These are phyloP conservation scores for Lineus longissimus DNA, from an alignment of 1,140 invertebrate genomes.

Conservation along the genomic window DNA sequence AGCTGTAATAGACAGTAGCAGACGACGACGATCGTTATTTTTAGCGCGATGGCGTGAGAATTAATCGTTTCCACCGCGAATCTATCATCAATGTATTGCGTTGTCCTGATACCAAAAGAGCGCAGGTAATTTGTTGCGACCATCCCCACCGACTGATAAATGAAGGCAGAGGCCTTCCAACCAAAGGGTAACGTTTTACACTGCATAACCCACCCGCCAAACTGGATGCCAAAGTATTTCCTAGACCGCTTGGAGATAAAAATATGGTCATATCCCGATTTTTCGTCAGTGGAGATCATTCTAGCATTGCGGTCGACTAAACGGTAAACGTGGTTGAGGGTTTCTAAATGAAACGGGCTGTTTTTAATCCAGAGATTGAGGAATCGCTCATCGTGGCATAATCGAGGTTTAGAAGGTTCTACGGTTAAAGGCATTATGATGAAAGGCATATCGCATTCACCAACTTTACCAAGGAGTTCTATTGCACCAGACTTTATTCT, in stretches of 20 bases:
- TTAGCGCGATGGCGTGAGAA: too few species aligned
- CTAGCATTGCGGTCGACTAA: slow-evolving; percentile 5
- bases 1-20: too few species aligned
- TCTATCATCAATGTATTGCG: slow-evolving; percentile 20
- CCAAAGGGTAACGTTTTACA: slow-evolving; percentile 22
- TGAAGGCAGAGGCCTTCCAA: slow-evolving; percentile 18
- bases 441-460: too few species aligned
- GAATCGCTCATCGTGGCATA: too few species aligned
- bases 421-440: too few species aligned
- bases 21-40: too few species aligned
- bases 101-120: not conserved
- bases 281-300: slow-evolving; percentile 18
- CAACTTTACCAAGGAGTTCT: too few species aligned
- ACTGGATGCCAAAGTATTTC: slow-evolving; percentile 23
- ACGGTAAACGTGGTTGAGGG: slow-evolving; percentile 13
- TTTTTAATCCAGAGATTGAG: slow-evolving; percentile 18
- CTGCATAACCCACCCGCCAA: slow-evolving; percentile 18
- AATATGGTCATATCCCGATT: slow-evolving; percentile 25
- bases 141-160: slow-evolving; percentile 17
- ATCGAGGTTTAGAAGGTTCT: too few species aligned
- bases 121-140: slow-evolving; percentile 17
- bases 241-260: not conserved
- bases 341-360: slow-evolving; percentile 15
- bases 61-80: too few species aligned
- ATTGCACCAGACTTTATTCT: too few species aligned